A percentile compares a stretch with the other conserved stretches of the same genome.
Evolutionary conservation across 1,140 invertebrate genomes (phyloP).

Genomic region (Papilio machaon): DNA sequence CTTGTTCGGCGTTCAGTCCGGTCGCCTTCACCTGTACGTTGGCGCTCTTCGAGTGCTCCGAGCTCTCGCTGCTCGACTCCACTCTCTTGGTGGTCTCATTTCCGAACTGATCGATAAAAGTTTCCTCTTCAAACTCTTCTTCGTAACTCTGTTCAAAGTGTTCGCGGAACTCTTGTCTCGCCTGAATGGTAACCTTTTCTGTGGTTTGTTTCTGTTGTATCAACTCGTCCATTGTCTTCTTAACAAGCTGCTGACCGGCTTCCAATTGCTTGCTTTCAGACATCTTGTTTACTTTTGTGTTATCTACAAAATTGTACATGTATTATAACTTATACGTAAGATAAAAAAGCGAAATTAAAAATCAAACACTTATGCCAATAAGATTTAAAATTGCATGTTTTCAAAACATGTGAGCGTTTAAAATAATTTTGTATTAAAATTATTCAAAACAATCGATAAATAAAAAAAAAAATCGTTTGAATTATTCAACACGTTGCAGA

Average conservation of each 20-base stretch:
- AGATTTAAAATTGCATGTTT: not conserved
- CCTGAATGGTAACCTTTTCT: constrained; percentile 75
- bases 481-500: constrained; percentile 53
- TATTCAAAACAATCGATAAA: constrained; percentile 38
- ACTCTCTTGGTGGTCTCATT: constrained; percentile 76
- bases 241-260: constrained; percentile 74
- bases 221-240: constrained; percentile 78
- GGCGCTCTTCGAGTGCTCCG: constrained; percentile 78
- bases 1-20: constrained; percentile 76
- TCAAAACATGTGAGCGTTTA: not conserved
- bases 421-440: constrained; percentile 19
- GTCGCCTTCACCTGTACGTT: constrained; percentile 79
- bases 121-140: constrained; percentile 80
- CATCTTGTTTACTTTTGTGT: constrained; percentile 55
- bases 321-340: constrained; percentile 29
- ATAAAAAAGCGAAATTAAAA: not conserved
- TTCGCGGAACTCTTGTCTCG: constrained; percentile 79
- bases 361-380: not conserved
- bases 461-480: constrained; percentile 39
- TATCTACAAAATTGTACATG: constrained; percentile 44
- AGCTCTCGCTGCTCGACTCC: constrained; percentile 77
- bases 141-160: constrained; percentile 77
- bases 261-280: constrained; percentile 74
- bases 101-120: constrained; percentile 76
- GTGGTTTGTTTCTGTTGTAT: constrained; percentile 73